These are phyloP conservation scores for Pemphigus obesinymphae DNA, from an alignment of 1,140 invertebrate genomes.

Conservation along the genomic window DNA sequence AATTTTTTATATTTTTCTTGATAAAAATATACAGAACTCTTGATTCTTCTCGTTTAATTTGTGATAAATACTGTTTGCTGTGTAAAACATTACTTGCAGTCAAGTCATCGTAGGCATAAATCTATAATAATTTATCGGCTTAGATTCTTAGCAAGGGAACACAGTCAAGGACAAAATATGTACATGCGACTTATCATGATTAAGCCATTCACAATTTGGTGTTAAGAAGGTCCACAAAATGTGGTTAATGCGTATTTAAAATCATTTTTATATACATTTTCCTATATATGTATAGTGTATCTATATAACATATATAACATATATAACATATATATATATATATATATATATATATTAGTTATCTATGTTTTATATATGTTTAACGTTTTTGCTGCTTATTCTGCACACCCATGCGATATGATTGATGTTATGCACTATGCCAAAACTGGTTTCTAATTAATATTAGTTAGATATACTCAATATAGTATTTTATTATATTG, in stretches of 20 bases:
- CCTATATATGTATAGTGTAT: neutral
- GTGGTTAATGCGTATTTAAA: neutral
- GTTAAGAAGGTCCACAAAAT: neutral
- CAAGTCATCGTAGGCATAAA: neutral
- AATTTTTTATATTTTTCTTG: too few relatives aligned
- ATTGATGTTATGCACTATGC: neutral
- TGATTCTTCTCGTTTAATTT: neutral
- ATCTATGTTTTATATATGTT: too few relatives aligned
- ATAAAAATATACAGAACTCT: too few relatives aligned
- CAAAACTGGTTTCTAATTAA: neutral
- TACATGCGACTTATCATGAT: neutral
- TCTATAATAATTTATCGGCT: conserved; percentile 7
- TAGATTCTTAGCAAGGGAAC: neutral
- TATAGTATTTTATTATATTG: neutral
- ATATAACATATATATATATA: too few relatives aligned
- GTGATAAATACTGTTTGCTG: neutral
- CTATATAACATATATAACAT: neutral
- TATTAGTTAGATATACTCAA: too few relatives aligned
- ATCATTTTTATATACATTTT: too few relatives aligned
- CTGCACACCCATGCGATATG: neutral
- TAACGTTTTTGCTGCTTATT: neutral
- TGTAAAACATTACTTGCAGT: neutral
- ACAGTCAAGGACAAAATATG: neutral
- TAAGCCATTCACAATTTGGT: neutral
- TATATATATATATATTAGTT: too few relatives aligned